These are phyloP conservation scores for Dione juno DNA, from an alignment of 2,888 invertebrate genomes.

Conservation along the genomic window DNA sequence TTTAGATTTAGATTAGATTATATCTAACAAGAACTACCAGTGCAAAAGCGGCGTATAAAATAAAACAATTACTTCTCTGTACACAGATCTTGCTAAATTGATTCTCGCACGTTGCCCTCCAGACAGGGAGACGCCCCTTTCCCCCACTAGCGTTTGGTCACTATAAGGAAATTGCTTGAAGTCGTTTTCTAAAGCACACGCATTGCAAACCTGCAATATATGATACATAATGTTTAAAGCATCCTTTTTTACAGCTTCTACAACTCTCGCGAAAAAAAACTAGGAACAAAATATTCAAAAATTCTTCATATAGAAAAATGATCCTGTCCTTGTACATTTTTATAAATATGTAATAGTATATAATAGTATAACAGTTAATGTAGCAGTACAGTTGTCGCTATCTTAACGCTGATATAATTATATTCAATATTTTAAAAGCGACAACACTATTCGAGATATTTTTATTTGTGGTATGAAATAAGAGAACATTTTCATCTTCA, in stretches of 20 bases:
- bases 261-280: not conserved
- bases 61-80: slow-evolving; percentile 71
- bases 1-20: no score
- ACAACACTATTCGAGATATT: not conserved
- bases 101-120: slow-evolving; percentile 90
- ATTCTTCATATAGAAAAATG: no score
- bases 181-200: slow-evolving; percentile 81
- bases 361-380: slow-evolving; percentile 14
- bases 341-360: no score
- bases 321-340: no score
- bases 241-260: no score
- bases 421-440: slow-evolving; percentile 25
- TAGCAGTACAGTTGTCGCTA: slow-evolving; percentile 11
- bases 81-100: slow-evolving; percentile 84
- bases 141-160: slow-evolving; percentile 88
- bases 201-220: slow-evolving; percentile 71
- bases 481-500: not conserved
- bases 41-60: slow-evolving; percentile 45
- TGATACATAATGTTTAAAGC: no score
- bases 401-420: slow-evolving; percentile 20
- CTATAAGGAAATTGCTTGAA: slow-evolving; percentile 85
- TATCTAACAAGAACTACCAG: no score
- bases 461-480: slow-evolving; percentile 4
- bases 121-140: slow-evolving; percentile 87
- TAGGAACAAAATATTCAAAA: no score